Percentiles rank a stretch among this genome's conserved stretches.
Conservation (phyloP, 2,113 vertebrate genomes). For the Myrmophylax atrothorax region DNA sequence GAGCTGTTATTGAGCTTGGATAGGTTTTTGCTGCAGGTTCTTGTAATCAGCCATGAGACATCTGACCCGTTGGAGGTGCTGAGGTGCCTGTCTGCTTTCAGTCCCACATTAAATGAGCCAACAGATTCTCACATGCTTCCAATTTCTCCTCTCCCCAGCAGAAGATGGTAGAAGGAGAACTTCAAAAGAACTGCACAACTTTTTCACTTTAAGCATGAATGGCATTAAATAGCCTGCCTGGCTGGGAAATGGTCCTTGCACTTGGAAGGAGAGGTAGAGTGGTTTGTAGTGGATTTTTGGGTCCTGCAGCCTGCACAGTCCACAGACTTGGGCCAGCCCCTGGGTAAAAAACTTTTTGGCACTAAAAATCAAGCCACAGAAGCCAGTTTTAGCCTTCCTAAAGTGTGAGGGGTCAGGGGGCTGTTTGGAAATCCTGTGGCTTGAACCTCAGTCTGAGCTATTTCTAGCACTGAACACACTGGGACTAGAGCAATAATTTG, state of each 20-base stretch:
- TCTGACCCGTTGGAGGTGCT: background rate
- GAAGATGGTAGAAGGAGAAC: background rate
- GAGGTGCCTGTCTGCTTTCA: background rate
- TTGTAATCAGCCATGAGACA: background rate
- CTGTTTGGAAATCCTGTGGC: conserved; percentile 22
- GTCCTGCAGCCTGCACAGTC: background rate
- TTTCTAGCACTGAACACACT: background rate
- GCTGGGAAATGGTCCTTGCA: background rate
- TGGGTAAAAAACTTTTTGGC: background rate
- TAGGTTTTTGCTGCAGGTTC: background rate
- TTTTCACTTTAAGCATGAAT: background rate
- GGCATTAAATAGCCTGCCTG: background rate
- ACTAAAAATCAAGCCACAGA: background rate
- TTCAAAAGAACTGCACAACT: background rate
- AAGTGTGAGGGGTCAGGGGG: background rate
- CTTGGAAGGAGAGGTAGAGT: background rate
- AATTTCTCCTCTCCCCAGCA: background rate
- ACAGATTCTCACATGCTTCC: background rate
- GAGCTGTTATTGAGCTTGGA: background rate
- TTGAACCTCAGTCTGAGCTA: background rate
- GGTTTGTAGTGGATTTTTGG: background rate
- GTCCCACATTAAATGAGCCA: background rate
- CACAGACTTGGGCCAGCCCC: background rate
- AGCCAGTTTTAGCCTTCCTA: background rate
- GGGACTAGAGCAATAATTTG: background rate